A percentile compares a stretch with the other conserved stretches of the same genome.
Evolutionary conservation across 2,113 vertebrate species (phyloP).

Genomic region (Irena cyanogastra): DNA sequence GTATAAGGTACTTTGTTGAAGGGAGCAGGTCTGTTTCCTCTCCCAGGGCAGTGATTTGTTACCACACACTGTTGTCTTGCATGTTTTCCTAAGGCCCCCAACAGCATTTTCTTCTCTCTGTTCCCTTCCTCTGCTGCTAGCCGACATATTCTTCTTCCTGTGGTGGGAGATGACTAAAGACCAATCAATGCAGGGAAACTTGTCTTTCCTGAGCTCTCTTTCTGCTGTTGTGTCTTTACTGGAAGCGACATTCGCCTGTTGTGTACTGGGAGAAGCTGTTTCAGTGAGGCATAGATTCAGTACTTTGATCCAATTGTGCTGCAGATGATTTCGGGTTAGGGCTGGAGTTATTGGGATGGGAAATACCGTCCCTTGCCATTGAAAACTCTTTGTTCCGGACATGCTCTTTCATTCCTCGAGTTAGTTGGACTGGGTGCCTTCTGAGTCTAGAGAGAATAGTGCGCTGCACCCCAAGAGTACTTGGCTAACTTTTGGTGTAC

Average conservation of each 20-base stretch:
- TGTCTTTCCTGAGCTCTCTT: neutral
- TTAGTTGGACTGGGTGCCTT: neutral
- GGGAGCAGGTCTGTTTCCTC: neutral
- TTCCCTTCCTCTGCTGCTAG: neutral
- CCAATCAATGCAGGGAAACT: neutral
- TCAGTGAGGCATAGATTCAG: neutral
- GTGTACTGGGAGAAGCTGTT: neutral
- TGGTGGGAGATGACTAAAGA: neutral
- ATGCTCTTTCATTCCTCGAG: neutral
- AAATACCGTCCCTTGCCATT: neutral
- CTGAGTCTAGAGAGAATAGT: neutral
- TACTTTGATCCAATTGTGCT: neutral
- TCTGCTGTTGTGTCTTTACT: neutral
- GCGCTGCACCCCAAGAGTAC: neutral
- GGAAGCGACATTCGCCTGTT: neutral
- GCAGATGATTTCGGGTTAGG: neutral
- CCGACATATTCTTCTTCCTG: fast-evolving
- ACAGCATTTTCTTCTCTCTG: neutral
- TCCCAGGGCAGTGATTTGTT: neutral
- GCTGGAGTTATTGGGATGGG: neutral
- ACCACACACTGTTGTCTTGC: neutral
- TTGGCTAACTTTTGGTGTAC: neutral
- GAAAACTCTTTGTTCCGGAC: neutral
- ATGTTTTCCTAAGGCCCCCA: neutral
- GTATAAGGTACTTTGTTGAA: neutral